Base-by-base conservation (phyloP, 1,140 invertebrate genomes). In the Drosophila sucinea region DNA sequence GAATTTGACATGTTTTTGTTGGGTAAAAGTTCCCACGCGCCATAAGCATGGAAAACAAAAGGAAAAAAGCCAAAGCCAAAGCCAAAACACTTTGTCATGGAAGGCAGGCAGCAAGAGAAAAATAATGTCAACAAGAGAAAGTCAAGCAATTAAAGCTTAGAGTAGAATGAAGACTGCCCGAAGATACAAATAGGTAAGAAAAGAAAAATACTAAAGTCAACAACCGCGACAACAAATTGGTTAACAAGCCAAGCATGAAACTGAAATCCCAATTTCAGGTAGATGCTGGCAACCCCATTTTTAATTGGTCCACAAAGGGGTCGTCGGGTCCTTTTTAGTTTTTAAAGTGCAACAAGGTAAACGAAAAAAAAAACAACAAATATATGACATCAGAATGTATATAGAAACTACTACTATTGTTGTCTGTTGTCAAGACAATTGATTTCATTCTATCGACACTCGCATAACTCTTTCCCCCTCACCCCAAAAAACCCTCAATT, bases 191-290 rank as follows among this genome's bases (percentile, higher is more conserved):
- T 47, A 41, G 67, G 29, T 17, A 17, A 17, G 68, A 72, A 68
- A 78, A 60, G 54, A 55, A 65, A 75, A 71, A 72, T 63, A 60
- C 44, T 68, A 86, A 81, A 86, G 81, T 81, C 78, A 84, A 83
- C 81, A 73, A 72, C 77, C 78, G 81, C 81, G 81, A 80, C 83
- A 82, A 82, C 81, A 78, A 85, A 85, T 86, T 85, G 81, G 82
- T 65, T 63, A 69, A 47, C 70, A 56, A 86, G 51, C 81, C 60
- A 61, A 85, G 66, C 81, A 67, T 80, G 73, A 84, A 86, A 81
- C 77, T 84, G 78, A 77, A 77, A 72, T 81, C 77, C 67, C 35
- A 68, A 64, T 68, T 68, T 68, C 82, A 84, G 81, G 81, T 85
- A 40, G 64, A 62, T 58, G 60, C 30, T 56, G 27, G 35, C 60